Conservation (phyloP, 2,888 invertebrate genomes). For the Helleia helle region DNA sequence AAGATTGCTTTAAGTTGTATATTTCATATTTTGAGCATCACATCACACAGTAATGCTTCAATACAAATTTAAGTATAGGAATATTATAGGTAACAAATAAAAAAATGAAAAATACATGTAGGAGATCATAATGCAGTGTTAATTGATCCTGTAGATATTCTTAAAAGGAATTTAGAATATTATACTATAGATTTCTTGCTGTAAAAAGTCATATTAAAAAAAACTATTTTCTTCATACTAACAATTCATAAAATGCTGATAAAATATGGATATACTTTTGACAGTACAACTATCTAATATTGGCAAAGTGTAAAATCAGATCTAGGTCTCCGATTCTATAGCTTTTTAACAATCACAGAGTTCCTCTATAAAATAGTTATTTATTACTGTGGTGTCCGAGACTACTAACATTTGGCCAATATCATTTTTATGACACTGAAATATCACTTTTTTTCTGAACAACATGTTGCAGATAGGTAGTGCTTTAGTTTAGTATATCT, state of each 20-base stretch:
- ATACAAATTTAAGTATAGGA: slow-evolving; percentile 8
- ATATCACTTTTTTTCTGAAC: too few relatives aligned
- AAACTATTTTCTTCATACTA: slow-evolving; percentile 1
- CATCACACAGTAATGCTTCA: slow-evolving; percentile 23
- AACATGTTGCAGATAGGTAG: too few relatives aligned
- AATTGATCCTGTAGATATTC: background rate
- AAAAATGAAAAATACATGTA: background rate
- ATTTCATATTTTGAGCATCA: slow-evolving; percentile 29
- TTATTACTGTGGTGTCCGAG: background rate
- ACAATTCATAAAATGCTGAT: background rate
- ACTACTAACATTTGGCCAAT: background rate
- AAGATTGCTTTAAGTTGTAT: slow-evolving; percentile 36
- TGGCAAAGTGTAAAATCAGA: background rate
- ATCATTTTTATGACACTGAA: too few relatives aligned
- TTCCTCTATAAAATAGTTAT: background rate
- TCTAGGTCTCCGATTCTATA: slow-evolving; percentile 3
- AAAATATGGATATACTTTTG: slow-evolving; percentile 4
- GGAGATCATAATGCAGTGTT: background rate
- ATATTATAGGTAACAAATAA: slow-evolving; percentile 7
- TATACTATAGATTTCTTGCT: background rate
- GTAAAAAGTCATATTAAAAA: background rate
- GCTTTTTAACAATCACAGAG: slow-evolving; percentile 5
- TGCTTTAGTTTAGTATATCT: too few relatives aligned
- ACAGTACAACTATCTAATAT: slow-evolving; percentile 1
- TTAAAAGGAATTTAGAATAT: background rate